Conservation (phyloP, 2,888 invertebrate genomes). For the Leptarthrus brevirostris region DNA sequence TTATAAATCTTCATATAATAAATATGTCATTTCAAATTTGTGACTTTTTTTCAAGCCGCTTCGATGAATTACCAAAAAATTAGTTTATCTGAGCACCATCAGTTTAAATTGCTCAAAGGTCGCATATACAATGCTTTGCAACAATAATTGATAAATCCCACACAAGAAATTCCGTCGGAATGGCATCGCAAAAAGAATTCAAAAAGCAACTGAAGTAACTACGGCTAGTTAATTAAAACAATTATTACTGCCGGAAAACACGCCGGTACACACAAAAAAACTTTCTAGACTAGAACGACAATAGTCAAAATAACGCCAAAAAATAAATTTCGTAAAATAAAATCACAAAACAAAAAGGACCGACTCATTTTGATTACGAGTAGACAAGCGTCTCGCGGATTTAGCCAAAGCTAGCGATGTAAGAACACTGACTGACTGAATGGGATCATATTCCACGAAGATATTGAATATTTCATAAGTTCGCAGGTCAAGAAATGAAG, state of each 20-base stretch:
- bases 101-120: not conserved
- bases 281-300: conserved; percentile 7
- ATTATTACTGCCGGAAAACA: not conserved
- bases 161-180: not conserved
- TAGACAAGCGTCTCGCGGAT: too few relatives aligned
- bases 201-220: not conserved
- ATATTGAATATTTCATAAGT: not conserved
- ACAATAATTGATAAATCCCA: conserved; percentile 12
- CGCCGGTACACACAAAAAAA: not conserved
- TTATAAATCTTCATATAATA: too few relatives aligned
- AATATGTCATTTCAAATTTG: too few relatives aligned
- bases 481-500: conserved; percentile 1
- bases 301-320: conserved; percentile 24
- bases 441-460: not conserved
- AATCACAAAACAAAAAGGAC: conserved; percentile 32
- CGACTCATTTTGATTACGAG: conserved; percentile 29
- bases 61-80: too few relatives aligned
- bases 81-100: not conserved
- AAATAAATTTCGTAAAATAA: conserved; percentile 29
- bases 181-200: not conserved
- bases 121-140: not conserved
- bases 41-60: too few relatives aligned
- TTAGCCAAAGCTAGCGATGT: not conserved
- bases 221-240: not conserved
- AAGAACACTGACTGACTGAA: too few relatives aligned